Evolutionary conservation across 2,113 vertebrate species (phyloP).

Genomic region (Chaetodon trifascialis): DNA sequence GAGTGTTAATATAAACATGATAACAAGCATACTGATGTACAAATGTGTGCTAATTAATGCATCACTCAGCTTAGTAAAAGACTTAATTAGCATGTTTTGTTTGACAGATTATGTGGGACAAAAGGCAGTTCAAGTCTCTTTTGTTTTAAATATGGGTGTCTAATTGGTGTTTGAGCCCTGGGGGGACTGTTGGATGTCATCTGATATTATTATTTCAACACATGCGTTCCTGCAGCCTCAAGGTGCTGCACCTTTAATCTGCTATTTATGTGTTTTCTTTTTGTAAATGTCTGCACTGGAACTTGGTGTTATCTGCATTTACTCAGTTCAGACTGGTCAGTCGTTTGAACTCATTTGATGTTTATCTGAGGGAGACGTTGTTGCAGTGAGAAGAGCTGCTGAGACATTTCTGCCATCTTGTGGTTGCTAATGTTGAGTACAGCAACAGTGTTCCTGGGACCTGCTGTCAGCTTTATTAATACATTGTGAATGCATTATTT

Average conservation of each 20-base stretch:
- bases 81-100: not conserved
- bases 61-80: not conserved
- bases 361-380: not conserved
- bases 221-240: not conserved
- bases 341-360: not conserved
- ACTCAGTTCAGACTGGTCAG: not conserved
- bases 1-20: not conserved
- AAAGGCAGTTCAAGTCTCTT: not conserved
- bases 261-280: not conserved
- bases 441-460: not conserved
- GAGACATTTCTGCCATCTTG: constrained; percentile 15
- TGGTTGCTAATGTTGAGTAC: not conserved
- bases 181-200: not conserved
- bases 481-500: too few relatives aligned
- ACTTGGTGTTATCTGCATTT: not conserved
- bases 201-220: not conserved
- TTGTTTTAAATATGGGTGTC: not conserved
- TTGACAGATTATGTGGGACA: not conserved
- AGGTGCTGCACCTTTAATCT: not conserved
- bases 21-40: not conserved
- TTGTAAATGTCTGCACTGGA: not conserved
- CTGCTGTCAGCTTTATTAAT: not conserved
- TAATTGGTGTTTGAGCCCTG: not conserved
- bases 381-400: not conserved
- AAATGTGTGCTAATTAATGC: not conserved